Conservation (phyloP, 2,888 invertebrate genomes). For the Agriopis aurantiaria region DNA sequence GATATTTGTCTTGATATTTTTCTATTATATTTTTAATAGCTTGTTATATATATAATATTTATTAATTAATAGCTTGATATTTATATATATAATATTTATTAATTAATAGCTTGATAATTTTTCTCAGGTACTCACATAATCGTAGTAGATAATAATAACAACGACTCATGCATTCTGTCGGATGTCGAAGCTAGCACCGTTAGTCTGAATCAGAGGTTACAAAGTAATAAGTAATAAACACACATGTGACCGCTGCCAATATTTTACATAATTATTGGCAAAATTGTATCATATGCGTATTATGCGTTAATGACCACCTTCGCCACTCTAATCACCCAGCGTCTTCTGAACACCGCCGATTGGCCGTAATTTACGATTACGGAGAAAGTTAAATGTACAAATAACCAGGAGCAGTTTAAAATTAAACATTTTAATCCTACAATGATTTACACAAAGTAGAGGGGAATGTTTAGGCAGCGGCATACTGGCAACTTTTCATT, state of each 20-base stretch:
- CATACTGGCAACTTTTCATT: conserved; percentile 71
- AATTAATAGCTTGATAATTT: not conserved
- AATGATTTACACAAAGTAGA: conserved; percentile 59
- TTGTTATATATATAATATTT: too few species aligned
- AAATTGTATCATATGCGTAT: conserved; percentile 71
- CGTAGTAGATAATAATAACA: not conserved
- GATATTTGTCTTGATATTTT: too few species aligned
- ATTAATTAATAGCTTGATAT: too few species aligned
- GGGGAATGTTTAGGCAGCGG: conserved; percentile 52
- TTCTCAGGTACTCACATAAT: not conserved
- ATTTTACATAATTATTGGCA: conserved; percentile 75
- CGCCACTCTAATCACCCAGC: conserved; percentile 61
- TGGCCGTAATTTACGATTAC: conserved; percentile 57
- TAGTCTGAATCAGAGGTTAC: conserved; percentile 69
- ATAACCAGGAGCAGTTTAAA: conserved; percentile 56
- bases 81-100: too few species aligned
- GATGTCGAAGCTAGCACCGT: conserved; percentile 65
- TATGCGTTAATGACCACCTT: conserved; percentile 68
- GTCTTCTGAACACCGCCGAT: conserved; percentile 60
- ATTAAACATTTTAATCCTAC: conserved; percentile 55
- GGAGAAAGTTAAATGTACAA: conserved; percentile 59
- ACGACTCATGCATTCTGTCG: conserved; percentile 54
- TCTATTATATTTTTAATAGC: too few species aligned
- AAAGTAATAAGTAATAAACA: conserved; percentile 79
- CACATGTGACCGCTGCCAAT: conserved; percentile 69